Conservation (phyloP, 2,888 invertebrate genomes). For the Cephus runcator region DNA sequence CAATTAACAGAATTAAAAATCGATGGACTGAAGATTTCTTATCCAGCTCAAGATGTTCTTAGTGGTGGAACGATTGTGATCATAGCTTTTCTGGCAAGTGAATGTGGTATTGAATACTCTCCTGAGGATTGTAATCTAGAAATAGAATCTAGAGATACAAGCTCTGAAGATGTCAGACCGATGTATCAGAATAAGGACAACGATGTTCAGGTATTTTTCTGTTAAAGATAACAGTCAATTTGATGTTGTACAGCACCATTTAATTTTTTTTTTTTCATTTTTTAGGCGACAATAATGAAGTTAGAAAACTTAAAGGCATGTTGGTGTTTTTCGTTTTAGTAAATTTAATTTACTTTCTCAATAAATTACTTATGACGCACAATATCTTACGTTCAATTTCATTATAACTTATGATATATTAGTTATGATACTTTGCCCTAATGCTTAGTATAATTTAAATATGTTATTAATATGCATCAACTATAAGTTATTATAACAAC, state of each 20-base stretch:
- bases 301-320: conserved; percentile 73
- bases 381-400: background rate
- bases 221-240: background rate
- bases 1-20: conserved; percentile 73
- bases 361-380: background rate
- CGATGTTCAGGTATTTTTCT: conserved; percentile 52
- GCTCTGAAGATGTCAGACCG: conserved; percentile 35
- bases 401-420: background rate
- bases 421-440: no score
- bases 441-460: background rate
- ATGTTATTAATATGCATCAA: background rate
- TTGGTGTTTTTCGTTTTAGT: conserved; percentile 61
- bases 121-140: conserved; percentile 62
- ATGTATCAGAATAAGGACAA: conserved; percentile 39
- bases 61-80: conserved; percentile 73
- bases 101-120: conserved; percentile 68
- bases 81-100: conserved; percentile 56
- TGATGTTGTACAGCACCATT: conserved; percentile 28
- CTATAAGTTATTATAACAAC: background rate
- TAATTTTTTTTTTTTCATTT: conserved; percentile 41
- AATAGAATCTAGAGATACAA: conserved; percentile 48
- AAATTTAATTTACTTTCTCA: conserved; percentile 27
- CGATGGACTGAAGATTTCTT: conserved; percentile 72
- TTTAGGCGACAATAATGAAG: conserved; percentile 71
- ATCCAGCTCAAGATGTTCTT: conserved; percentile 74